phyloP scores from a whole-genome alignment of 2,888 invertebrate species.

The Lycia hirtaria region DNA sequence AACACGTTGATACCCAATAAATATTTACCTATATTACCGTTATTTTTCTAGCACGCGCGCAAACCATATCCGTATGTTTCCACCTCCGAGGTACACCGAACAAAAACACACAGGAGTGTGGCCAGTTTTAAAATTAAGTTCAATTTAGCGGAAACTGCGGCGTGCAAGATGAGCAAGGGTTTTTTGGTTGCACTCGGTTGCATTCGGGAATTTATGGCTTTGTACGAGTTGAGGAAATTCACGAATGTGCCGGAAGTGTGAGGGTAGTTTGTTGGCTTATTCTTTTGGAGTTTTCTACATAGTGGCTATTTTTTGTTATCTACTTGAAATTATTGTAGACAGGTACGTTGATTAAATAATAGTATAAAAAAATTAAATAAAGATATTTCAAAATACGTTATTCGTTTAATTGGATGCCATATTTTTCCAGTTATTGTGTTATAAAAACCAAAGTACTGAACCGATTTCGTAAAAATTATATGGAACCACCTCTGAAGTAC shows the following conservation, averaged over 20 bases:
- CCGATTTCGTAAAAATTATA: no score
- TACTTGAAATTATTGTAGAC: no score
- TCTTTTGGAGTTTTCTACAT: not conserved
- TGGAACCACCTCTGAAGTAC: no score
- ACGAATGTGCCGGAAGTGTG: slow-evolving; percentile 3
- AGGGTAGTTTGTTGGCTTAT: not conserved
- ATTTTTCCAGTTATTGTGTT: no score
- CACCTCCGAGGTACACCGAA: slow-evolving; percentile 48
- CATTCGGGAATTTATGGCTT: slow-evolving; percentile 31
- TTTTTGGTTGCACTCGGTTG: slow-evolving; percentile 46
- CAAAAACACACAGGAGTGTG: slow-evolving; percentile 67
- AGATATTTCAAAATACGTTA: no score
- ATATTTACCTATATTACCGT: slow-evolving; percentile 1
- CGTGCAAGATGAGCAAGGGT: slow-evolving; percentile 54
- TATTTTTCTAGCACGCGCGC: no score
- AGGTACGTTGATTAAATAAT: no score
- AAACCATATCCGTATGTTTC: slow-evolving; percentile 46
- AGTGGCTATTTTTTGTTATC: no score
- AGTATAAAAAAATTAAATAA: no score
- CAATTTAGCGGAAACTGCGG: slow-evolving; percentile 66
- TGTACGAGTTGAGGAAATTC: slow-evolving; percentile 33
- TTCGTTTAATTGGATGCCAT: no score
- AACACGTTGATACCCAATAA: no score
- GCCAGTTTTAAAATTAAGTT: slow-evolving; percentile 76
- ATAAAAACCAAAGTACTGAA: no score